These are phyloP conservation scores for Volucella inanis DNA, from an alignment of 2,888 invertebrate species.

Conservation along the genomic window DNA sequence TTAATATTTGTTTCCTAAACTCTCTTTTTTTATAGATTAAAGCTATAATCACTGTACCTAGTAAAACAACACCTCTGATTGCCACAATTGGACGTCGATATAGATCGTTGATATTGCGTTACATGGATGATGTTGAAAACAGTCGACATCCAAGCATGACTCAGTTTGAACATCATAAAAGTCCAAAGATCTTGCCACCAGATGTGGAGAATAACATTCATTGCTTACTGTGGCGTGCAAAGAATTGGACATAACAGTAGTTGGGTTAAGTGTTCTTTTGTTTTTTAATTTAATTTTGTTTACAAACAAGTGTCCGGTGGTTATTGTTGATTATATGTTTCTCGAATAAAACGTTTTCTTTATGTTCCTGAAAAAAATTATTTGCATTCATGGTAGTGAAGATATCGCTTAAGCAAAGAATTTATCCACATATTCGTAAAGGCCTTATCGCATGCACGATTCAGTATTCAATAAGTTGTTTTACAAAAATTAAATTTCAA, in stretches of 20 bases:
- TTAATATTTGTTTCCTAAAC: not conserved
- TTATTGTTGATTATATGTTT: slow-evolving; percentile 42
- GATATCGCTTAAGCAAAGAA: too few species aligned
- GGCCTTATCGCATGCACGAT: too few species aligned
- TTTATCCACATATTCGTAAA: too few species aligned
- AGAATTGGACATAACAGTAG: slow-evolving; percentile 80
- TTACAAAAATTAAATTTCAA: too few species aligned
- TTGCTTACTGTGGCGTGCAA: slow-evolving; percentile 81
- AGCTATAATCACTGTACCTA: slow-evolving; percentile 86
- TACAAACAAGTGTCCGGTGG: not conserved
- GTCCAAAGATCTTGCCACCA: slow-evolving; percentile 76
- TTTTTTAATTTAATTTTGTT: slow-evolving; percentile 37
- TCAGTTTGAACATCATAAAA: slow-evolving; percentile 77
- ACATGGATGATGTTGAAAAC: slow-evolving; percentile 84
- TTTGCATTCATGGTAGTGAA: not conserved
- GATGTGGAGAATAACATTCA: slow-evolving; percentile 82
- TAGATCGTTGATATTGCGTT: slow-evolving; percentile 88
- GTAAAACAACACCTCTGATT: slow-evolving; percentile 84
- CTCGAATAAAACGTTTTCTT: slow-evolving; percentile 63
- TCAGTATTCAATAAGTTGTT: too few species aligned
- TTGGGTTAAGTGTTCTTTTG: not conserved
- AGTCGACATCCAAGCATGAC: slow-evolving; percentile 74
- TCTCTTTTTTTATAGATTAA: slow-evolving; percentile 84
- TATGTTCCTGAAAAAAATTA: slow-evolving; percentile 28
- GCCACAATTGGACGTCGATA: slow-evolving; percentile 94